A percentile compares a stretch with the other conserved stretches of the same genome.
Conservation (phyloP, 2,113 vertebrate species). For the Pterophyllum scalare region DNA sequence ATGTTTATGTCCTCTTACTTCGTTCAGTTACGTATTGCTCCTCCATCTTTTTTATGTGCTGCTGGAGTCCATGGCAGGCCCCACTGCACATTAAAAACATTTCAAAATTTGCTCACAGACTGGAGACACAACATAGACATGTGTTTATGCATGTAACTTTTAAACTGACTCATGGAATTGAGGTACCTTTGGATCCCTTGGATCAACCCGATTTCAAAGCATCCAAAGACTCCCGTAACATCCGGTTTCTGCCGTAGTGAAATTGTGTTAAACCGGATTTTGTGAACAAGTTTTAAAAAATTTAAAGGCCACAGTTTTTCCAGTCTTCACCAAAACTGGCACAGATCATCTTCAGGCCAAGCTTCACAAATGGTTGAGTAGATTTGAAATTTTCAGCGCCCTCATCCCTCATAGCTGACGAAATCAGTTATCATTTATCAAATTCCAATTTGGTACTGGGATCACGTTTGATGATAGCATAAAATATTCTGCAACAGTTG, state of each 20-base stretch:
- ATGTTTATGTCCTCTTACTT: too few species aligned
- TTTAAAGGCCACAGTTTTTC: neutral
- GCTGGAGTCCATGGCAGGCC: neutral
- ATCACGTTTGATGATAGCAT: neutral
- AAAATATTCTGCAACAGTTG: neutral
- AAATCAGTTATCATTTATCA: neutral
- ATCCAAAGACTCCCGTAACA: neutral
- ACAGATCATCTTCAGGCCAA: neutral
- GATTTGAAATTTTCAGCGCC: neutral
- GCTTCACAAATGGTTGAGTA: neutral
- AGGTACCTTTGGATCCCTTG: rapidly evolving
- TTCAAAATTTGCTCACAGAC: neutral
- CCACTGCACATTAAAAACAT: neutral
- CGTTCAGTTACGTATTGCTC: too few species aligned
- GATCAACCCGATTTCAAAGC: neutral
- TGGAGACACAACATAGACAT: neutral
- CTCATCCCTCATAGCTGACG: neutral
- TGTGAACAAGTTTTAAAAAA: neutral
- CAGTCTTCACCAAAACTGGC: neutral
- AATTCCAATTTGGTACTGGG: neutral
- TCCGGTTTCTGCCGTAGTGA: neutral
- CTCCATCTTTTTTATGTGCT: neutral
- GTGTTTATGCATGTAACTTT: neutral
- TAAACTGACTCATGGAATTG: rapidly evolving
- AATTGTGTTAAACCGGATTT: rapidly evolving